Conservation (phyloP, 1,140 invertebrate species). For the Hylaeus volcanicus region DNA sequence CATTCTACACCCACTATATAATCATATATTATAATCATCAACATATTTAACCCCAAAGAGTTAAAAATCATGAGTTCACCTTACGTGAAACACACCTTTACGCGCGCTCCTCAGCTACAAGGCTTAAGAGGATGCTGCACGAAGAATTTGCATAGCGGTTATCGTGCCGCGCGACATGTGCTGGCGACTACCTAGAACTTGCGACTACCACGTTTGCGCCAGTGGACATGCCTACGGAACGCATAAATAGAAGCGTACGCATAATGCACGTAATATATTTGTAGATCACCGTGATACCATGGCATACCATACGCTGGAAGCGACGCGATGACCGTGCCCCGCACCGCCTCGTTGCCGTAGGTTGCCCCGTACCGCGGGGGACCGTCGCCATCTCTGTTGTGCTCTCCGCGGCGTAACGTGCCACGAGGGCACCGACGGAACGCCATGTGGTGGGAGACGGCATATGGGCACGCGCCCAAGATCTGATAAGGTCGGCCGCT, state of each 20-base stretch:
- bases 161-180: slow-evolving; percentile 63
- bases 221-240: slow-evolving; percentile 56
- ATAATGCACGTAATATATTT: slow-evolving; percentile 73
- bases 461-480: slow-evolving; percentile 77
- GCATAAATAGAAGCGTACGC: slow-evolving; percentile 71
- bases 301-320: slow-evolving; percentile 29
- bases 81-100: background rate
- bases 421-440: slow-evolving; percentile 44
- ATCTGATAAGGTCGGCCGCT: slow-evolving; percentile 74
- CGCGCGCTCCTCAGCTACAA: slow-evolving; percentile 6
- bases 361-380: slow-evolving; percentile 12
- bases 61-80: too few relatives aligned
- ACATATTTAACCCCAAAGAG: too few relatives aligned
- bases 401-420: slow-evolving; percentile 25
- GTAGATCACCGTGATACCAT: slow-evolving; percentile 68
- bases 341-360: background rate
- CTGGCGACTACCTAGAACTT: slow-evolving; percentile 21
- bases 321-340: slow-evolving; percentile 35
- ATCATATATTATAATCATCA: too few relatives aligned
- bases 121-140: background rate
- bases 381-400: slow-evolving; percentile 18
- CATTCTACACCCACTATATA: too few relatives aligned
- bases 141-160: slow-evolving; percentile 67
- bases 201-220: slow-evolving; percentile 49
- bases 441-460: slow-evolving; percentile 67